Evolutionary conservation across 1,140 invertebrate genomes (phyloP).

Genomic region (Bilobella aurantiaca): DNA sequence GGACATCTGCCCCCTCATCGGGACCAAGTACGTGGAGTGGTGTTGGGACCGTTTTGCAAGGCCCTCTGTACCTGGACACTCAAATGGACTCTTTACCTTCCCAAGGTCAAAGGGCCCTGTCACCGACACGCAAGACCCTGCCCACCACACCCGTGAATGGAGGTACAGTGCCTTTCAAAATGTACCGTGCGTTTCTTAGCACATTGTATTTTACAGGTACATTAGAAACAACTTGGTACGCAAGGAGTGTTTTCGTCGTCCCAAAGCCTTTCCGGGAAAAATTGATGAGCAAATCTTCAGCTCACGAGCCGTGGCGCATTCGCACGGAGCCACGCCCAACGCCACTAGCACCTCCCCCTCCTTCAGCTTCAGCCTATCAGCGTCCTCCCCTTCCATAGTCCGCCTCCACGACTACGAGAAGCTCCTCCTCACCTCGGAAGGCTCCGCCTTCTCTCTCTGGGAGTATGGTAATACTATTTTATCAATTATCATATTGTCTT

Average conservation of each 20-base stretch:
- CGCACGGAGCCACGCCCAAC: constrained; percentile 53
- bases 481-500: too few relatives aligned
- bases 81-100: constrained; percentile 36
- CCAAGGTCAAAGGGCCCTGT: constrained; percentile 62
- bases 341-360: constrained; percentile 27
- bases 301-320: constrained; percentile 62
- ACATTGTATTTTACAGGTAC: constrained; percentile 45
- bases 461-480: constrained; percentile 39
- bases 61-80: constrained; percentile 33
- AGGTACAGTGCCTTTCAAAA: too few relatives aligned
- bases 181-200: too few relatives aligned
- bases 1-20: constrained; percentile 31
- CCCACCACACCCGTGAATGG: constrained; percentile 57
- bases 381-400: constrained; percentile 23
- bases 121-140: constrained; percentile 54
- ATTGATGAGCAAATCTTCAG: constrained; percentile 75
- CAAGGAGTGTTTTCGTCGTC: constrained; percentile 42
- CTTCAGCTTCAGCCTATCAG: constrained; percentile 18
- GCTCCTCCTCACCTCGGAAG: constrained; percentile 28
- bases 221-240: constrained; percentile 53
- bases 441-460: constrained; percentile 27
- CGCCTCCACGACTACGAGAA: constrained; percentile 32
- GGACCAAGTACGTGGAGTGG: constrained; percentile 34
- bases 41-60: constrained; percentile 32
- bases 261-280: constrained; percentile 44